Conservation (phyloP, 2,888 invertebrate species). For the Meloe dianella region DNA sequence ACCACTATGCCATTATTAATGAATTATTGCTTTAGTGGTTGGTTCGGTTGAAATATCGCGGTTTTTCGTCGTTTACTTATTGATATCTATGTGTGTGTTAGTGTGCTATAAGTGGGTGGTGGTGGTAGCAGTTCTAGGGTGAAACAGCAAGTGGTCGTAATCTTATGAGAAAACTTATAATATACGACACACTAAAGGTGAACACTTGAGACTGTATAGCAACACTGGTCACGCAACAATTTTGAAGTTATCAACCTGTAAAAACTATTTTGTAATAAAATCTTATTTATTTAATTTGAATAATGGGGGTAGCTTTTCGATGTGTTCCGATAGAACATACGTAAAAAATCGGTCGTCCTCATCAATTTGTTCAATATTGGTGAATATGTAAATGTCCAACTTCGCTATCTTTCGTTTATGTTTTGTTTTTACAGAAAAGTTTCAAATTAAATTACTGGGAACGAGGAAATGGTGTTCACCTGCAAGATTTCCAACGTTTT, state of each 20-base stretch:
- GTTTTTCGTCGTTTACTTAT: slow-evolving; percentile 39
- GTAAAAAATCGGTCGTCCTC: neutral
- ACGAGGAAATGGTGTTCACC: too few species aligned
- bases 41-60: slow-evolving; percentile 32
- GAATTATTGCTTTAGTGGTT: slow-evolving; percentile 33
- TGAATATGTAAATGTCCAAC: too few species aligned
- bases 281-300: neutral
- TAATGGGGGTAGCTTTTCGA: too few species aligned
- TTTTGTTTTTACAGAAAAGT: too few species aligned
- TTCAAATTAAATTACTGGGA: too few species aligned
- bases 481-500: too few species aligned
- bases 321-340: too few species aligned
- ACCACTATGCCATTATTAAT: slow-evolving; percentile 34
- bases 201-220: slow-evolving; percentile 2
- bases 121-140: neutral
- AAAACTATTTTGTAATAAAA: neutral
- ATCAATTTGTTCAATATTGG: neutral
- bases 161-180: slow-evolving; percentile 49
- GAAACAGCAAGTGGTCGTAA: slow-evolving; percentile 41
- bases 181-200: slow-evolving; percentile 42
- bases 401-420: too few species aligned
- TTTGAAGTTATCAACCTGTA: neutral
- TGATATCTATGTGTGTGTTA: slow-evolving; percentile 30
- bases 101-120: slow-evolving; percentile 38
- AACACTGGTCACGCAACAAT: slow-evolving; percentile 3